Percentiles rank a stretch among this genome's conserved stretches.
Conservation (phyloP, 2,797 vertebrate genomes). For the Urosaurus nigricauda region DNA sequence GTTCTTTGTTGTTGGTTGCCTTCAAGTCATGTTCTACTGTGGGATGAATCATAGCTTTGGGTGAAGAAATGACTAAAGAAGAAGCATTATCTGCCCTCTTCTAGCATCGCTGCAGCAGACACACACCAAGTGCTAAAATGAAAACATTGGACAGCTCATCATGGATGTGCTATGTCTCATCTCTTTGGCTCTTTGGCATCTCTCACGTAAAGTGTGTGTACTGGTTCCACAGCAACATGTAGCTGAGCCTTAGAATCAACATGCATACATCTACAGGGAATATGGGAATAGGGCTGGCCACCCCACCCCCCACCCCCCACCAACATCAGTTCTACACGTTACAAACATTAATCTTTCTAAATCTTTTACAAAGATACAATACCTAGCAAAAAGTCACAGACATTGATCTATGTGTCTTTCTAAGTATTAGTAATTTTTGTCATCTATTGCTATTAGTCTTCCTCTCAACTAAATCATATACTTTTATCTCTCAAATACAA, state of each 20-base stretch:
- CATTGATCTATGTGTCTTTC: too few relatives aligned
- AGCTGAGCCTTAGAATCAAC: not conserved
- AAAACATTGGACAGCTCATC: not conserved
- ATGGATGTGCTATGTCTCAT: not conserved
- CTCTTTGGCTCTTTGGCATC: not conserved
- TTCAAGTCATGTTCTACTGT: not conserved
- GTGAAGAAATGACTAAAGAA: not conserved
- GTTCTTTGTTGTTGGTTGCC: too few relatives aligned
- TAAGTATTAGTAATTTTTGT: too few relatives aligned
- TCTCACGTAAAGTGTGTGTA: not conserved
- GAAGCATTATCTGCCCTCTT: too few relatives aligned
- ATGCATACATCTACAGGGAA: not conserved
- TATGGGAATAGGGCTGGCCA: not conserved
- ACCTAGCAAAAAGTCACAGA: too few relatives aligned
- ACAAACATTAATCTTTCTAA: too few relatives aligned
- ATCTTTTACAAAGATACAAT: too few relatives aligned
- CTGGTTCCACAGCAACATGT: not conserved
- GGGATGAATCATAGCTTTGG: not conserved
- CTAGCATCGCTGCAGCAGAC: not conserved
- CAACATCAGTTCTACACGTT: too few relatives aligned
- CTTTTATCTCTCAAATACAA: too few relatives aligned
- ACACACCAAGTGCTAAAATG: not conserved
- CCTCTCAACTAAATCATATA: too few relatives aligned
- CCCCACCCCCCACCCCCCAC: too few relatives aligned
- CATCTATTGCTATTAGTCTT: too few relatives aligned